Evolutionary conservation across 2,888 invertebrate species (phyloP), one percentile per base, ranked within the genome.

Genomic region (Drosophila limbata): DNA sequence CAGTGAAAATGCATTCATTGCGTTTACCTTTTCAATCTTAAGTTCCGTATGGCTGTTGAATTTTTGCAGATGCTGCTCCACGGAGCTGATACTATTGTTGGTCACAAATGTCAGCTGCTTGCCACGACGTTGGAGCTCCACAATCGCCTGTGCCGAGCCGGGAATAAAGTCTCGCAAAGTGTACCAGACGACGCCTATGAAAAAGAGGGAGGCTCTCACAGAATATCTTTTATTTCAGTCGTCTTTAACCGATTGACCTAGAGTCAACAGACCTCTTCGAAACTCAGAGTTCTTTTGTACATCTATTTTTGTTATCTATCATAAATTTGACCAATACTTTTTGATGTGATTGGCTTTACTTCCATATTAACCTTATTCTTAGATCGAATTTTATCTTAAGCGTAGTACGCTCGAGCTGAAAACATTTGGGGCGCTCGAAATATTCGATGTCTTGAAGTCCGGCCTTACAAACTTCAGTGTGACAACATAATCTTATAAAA

Each of bases 171-270:
- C 89, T 0, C 89, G 79, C 40, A 89, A 73, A 0, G 91, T 73
- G 69, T 90, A 79, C 93, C 93, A 94, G 42, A 94, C 78, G 3
- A 94, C 94, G 63, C 94, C 94, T 94, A 25, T 6, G 3, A 15
- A 28, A 15, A 28, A 15, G 15, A 17, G 4, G 13, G 2, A 5
- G 8, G 1, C 15, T 39, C 8, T 15, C 15, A 35, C 5, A 35
- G 2, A n/a, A 39, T 39, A n/a, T 8, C 3, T 39, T 15, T 39
- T 21, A 5, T 11, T 21, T 4, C 3, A 42, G 5, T 37, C n/a
- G 6, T 5, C 15, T n/a, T 37, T 15, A 8, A 15, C 37, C 37
- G n/a, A 13, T 35, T 13, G 1, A n/a, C 8, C 37, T 37, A 5
- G 25, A 25, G 5, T 25, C 25, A 8, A 28, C 8, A 28, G 8